phyloP scores from a whole-genome alignment of 2,113 vertebrate genomes.

The Oreochromis tanganicae region DNA sequence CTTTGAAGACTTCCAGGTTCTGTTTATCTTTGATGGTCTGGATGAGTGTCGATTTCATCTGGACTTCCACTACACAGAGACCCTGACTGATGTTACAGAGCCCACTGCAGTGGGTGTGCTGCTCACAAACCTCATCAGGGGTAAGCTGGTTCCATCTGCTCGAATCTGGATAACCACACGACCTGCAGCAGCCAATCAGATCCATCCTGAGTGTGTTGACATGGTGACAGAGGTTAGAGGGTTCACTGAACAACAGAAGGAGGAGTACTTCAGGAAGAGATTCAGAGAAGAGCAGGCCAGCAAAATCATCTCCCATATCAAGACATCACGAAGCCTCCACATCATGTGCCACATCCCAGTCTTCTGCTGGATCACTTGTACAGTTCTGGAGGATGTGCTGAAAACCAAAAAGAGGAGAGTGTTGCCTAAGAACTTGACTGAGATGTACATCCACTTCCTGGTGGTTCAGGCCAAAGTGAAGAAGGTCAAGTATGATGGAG shows the following conservation, averaged over 20 bases:
- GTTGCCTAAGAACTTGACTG: not conserved
- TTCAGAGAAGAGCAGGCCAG: not conserved
- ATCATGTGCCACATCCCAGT: not conserved
- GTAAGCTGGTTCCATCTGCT: not conserved
- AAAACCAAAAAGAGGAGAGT: not conserved
- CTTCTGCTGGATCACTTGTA: not conserved
- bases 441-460: not conserved
- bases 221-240: not conserved
- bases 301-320: fast-evolving
- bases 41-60: not conserved
- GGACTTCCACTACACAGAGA: not conserved
- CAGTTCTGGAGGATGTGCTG: not conserved
- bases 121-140: not conserved
- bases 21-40: not conserved
- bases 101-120: not conserved
- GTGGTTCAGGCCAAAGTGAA: not conserved
- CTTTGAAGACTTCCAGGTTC: not conserved
- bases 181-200: not conserved
- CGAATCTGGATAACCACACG: not conserved
- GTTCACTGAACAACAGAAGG: not conserved
- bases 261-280: not conserved
- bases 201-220: not conserved
- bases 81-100: not conserved
- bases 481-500: not conserved
- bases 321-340: not conserved